Percentiles rank a stretch among this genome's conserved stretches.
These are phyloP conservation scores for Protonibea diacanthus DNA, from an alignment of 2,797 vertebrate genomes.

Conservation along the genomic window DNA sequence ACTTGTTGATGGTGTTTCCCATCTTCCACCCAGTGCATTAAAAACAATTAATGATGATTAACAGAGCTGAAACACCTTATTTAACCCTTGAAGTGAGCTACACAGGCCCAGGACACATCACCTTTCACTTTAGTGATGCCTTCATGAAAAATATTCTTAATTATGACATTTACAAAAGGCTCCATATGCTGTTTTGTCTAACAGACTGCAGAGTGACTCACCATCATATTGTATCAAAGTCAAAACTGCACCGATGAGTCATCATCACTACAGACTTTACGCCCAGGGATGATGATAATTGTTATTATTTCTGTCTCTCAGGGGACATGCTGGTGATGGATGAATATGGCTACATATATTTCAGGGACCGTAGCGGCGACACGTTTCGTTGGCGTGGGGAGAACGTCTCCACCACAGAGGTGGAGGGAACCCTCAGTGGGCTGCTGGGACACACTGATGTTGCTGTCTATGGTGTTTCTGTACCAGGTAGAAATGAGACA, in stretches of 20 bases:
- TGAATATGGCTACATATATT: constrained; percentile 93
- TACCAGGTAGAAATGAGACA: constrained; percentile 82
- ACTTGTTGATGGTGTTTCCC: neutral
- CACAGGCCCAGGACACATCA: neutral
- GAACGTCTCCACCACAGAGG: constrained; percentile 92
- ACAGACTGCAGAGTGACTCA: constrained; percentile 14
- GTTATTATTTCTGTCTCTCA: constrained; percentile 54
- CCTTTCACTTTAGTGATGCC: neutral
- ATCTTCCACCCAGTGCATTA: neutral
- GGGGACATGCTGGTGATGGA: constrained; percentile 93
- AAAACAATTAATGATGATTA: neutral
- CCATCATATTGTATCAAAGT: neutral
- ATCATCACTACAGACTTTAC: constrained; percentile 1
- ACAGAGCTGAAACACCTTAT: neutral
- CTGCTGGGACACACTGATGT: constrained; percentile 89
- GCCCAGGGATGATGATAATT: neutral
- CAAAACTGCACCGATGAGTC: constrained; percentile 22
- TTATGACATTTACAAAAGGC: neutral
- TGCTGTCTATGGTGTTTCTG: constrained; percentile 89
- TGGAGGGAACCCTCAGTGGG: constrained; percentile 89
- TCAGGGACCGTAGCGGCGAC: constrained; percentile 90
- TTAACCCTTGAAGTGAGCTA: neutral
- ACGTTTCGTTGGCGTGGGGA: constrained; percentile 94
- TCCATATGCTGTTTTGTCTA: neutral
- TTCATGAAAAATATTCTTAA: neutral